Evolutionary conservation across 2,888 invertebrate genomes (phyloP).

Genomic region (Mayetiola destructor): DNA sequence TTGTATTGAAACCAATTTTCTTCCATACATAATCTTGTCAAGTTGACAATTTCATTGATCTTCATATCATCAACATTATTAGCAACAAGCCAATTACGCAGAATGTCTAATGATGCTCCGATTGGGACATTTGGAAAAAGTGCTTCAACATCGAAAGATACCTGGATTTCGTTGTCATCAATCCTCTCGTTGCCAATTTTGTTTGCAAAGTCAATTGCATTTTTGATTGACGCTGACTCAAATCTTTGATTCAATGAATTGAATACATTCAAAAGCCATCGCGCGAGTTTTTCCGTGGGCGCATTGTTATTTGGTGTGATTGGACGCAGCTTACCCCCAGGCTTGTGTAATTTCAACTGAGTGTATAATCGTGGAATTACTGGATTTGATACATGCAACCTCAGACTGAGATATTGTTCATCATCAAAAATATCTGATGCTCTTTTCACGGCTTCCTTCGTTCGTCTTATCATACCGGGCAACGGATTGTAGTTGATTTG

Average conservation of each 20-base stretch:
- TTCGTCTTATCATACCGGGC: neutral
- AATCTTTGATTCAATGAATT: neutral
- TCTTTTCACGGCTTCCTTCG: neutral
- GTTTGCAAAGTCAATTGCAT: neutral
- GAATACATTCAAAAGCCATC: neutral
- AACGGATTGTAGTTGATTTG: neutral
- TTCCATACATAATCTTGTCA: neutral
- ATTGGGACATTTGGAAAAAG: neutral
- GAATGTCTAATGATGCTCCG: neutral
- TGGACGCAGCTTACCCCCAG: neutral
- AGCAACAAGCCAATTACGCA: neutral
- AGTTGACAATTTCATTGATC: neutral
- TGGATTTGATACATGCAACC: neutral
- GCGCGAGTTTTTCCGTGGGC: neutral
- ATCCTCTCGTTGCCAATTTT: neutral
- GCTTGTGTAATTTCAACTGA: neutral
- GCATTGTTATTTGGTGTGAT: neutral
- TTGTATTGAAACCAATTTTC: neutral
- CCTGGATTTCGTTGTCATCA: neutral
- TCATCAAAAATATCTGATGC: neutral
- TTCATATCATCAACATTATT: neutral
- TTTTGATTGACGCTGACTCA: neutral
- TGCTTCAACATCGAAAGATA: neutral
- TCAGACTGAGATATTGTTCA: neutral
- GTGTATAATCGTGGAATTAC: neutral